Percentiles rank a stretch among this genome's conserved stretches.
These are phyloP conservation scores for Melanotaenia parkinsoni DNA, from an alignment of 2,797 vertebrate genomes.

Conservation along the genomic window DNA sequence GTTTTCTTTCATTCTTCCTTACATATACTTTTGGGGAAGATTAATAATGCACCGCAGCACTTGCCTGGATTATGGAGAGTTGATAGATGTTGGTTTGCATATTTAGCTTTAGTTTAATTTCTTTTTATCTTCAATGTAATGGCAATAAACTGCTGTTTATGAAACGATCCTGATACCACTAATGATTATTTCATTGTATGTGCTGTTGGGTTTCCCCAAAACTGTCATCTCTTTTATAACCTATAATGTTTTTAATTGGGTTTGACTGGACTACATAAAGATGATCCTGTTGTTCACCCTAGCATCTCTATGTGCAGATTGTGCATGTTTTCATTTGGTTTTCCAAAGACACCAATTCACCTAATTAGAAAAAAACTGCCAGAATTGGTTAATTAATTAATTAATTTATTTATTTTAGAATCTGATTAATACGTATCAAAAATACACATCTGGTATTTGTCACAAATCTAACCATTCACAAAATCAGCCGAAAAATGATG, in stretches of 20 bases:
- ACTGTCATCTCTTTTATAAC: neutral
- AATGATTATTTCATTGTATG: neutral
- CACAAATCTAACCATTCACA: neutral
- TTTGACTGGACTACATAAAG: neutral
- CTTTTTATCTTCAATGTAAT: neutral
- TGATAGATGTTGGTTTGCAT: conserved; percentile 8
- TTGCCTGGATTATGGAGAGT: conserved; percentile 14
- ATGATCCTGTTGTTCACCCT: neutral
- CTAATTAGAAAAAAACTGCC: neutral
- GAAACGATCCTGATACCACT: neutral
- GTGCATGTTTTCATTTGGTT: neutral
- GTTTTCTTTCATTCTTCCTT: conserved; percentile 9
- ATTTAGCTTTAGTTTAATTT: neutral
- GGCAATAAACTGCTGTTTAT: neutral
- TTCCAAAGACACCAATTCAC: neutral
- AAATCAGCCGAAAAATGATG: neutral
- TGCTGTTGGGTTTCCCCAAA: neutral
- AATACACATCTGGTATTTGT: neutral
- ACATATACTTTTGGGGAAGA: conserved; percentile 9
- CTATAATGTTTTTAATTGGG: neutral
- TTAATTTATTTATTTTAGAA: too few species aligned
- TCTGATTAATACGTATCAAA: neutral
- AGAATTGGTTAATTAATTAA: too few species aligned
- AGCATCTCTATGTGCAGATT: neutral
- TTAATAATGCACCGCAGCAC: conserved; percentile 17